phyloP scores from a whole-genome alignment of 2,797 vertebrate genomes.

The Halcyon smyrnensis region DNA sequence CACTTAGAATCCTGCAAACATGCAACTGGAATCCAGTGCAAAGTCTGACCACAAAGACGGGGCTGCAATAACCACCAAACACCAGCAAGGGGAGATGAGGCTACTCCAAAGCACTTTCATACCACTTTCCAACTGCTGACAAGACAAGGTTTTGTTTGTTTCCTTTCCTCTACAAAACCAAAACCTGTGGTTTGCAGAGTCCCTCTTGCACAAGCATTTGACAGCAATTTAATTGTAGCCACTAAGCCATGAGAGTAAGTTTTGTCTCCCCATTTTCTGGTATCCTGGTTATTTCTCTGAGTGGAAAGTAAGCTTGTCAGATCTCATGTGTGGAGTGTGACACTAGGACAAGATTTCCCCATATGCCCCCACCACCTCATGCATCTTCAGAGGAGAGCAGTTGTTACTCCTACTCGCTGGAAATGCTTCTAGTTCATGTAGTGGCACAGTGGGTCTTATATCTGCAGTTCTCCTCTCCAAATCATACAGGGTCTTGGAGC shows the following conservation, averaged over 20 bases:
- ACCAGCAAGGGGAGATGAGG: conserved; percentile 67
- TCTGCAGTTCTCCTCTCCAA: not conserved
- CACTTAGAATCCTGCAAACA: not conserved
- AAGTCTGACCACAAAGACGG: not conserved
- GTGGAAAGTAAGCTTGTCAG: not conserved
- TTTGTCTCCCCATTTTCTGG: not conserved
- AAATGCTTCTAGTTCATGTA: fast-evolving
- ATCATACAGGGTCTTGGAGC: not conserved
- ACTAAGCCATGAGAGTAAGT: not conserved
- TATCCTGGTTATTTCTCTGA: not conserved
- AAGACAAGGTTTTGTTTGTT: not conserved
- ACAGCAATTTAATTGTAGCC: not conserved
- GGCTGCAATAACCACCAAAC: conserved; percentile 27
- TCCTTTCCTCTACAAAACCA: not conserved
- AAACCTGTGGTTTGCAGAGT: not conserved
- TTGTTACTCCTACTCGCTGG: not conserved
- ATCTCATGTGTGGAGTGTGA: not conserved
- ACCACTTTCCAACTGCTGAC: not conserved
- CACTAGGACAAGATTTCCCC: fast-evolving
- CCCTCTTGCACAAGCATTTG: not conserved
- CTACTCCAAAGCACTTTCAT: not conserved
- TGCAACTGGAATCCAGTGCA: not conserved
- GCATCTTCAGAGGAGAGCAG: not conserved
- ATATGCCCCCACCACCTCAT: not conserved
- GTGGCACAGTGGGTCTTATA: not conserved